A percentile compares a stretch with the other conserved stretches of the same genome.
phyloP scores from a whole-genome alignment of 2,113 vertebrate species.

The Eubucco bourcierii region DNA sequence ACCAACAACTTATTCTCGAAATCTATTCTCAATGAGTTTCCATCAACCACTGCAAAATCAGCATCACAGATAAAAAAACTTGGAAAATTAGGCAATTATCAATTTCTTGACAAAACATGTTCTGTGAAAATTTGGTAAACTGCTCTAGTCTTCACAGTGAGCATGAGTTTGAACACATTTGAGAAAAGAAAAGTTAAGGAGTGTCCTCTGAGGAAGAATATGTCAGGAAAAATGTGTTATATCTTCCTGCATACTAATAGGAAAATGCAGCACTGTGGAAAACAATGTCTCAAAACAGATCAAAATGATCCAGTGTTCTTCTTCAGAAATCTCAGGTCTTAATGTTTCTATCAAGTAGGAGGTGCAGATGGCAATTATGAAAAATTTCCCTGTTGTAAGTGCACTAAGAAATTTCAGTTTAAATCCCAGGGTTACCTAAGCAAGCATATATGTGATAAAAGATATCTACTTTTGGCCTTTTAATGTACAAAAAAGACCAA shows the following conservation, averaged over 20 bases:
- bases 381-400: slow-evolving; percentile 72
- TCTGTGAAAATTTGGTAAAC: not conserved
- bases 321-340: slow-evolving; percentile 46
- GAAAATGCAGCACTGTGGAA: not conserved
- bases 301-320: slow-evolving; percentile 20
- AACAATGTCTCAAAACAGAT: not conserved
- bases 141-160: not conserved
- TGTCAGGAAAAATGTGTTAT: not conserved
- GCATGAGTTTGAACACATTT: not conserved
- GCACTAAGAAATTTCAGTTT: slow-evolving; percentile 6
- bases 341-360: slow-evolving; percentile 69
- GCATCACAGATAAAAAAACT: not conserved
- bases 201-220: not conserved
- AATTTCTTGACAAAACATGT: not conserved
- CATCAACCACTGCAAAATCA: not conserved
- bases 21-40: not conserved
- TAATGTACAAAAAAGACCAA: not conserved
- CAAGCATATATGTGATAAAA: not conserved
- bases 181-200: not conserved
- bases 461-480: not conserved
- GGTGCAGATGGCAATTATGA: slow-evolving; percentile 70
- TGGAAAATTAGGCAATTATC: not conserved
- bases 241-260: not conserved
- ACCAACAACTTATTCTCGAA: not conserved
- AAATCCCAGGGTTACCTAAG: not conserved